Percentiles rank a stretch among this genome's conserved stretches.
Evolutionary conservation across 2,113 vertebrate genomes (phyloP).

Genomic region (Gasterosteus nipponicus): DNA sequence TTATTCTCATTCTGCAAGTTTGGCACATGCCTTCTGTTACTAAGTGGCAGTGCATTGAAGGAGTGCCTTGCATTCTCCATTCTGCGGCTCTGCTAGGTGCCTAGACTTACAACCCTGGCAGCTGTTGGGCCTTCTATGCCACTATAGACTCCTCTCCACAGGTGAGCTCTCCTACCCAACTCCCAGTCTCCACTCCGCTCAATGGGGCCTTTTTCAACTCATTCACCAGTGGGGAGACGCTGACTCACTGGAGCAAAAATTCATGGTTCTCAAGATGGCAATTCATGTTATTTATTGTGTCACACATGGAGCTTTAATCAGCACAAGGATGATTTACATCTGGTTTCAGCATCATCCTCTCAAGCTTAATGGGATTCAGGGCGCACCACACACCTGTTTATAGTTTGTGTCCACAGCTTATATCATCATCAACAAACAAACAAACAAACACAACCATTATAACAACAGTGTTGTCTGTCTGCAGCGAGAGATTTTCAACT

Average conservation of each 20-base stretch:
- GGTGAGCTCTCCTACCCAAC: constrained; percentile 84
- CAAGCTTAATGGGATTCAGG: constrained; percentile 1
- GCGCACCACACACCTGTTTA: neutral
- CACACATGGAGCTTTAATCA: constrained; percentile 35
- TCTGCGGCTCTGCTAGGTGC: constrained; percentile 84
- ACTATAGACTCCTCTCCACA: constrained; percentile 85
- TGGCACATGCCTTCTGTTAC: constrained; percentile 91
- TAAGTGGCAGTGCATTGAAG: constrained; percentile 86
- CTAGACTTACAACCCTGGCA: constrained; percentile 87
- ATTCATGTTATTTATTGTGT: constrained; percentile 54
- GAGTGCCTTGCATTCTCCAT: constrained; percentile 80
- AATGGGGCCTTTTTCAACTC: constrained; percentile 80
- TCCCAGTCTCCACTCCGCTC: constrained; percentile 79
- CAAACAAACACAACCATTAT: constrained; percentile 2
- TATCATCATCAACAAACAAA: constrained; percentile 36
- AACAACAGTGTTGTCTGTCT: constrained; percentile 4
- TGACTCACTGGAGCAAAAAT: constrained; percentile 51
- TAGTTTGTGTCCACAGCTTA: constrained; percentile 19
- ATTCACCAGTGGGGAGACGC: constrained; percentile 68
- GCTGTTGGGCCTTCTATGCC: constrained; percentile 86
- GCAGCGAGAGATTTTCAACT: constrained; percentile 4
- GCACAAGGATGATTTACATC: constrained; percentile 45
- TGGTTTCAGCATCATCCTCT: constrained; percentile 24
- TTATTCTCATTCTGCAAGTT: constrained; percentile 83
- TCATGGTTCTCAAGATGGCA: constrained; percentile 51